Conservation (phyloP, 2,113 vertebrate genomes). For the Chamaea fasciata region DNA sequence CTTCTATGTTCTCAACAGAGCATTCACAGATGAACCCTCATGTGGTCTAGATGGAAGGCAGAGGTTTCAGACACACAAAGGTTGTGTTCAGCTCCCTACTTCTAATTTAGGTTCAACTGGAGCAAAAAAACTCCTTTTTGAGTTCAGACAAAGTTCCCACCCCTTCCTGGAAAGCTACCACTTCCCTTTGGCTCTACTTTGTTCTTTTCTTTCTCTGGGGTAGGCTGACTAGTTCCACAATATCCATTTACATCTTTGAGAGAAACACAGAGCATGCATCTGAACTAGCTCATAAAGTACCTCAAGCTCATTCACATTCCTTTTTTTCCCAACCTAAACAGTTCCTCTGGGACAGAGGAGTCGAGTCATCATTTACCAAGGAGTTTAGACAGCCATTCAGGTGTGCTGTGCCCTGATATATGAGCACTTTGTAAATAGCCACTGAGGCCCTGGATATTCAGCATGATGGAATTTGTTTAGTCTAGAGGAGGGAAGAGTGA, state of each 20-base stretch:
- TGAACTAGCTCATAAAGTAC: background rate
- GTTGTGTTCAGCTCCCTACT: background rate
- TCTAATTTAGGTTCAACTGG: background rate
- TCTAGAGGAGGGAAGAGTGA: background rate
- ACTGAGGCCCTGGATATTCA: background rate
- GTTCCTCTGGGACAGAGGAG: background rate
- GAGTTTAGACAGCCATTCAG: background rate
- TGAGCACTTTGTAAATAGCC: background rate
- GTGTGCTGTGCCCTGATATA: background rate
- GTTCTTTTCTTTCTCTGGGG: background rate
- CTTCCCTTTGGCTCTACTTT: background rate
- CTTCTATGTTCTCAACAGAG: background rate
- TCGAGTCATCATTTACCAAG: background rate
- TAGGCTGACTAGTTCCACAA: background rate
- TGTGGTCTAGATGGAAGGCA: rapidly evolving
- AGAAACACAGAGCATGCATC: background rate
- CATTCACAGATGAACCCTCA: rapidly evolving
- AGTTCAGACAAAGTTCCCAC: background rate
- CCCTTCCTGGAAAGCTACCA: background rate
- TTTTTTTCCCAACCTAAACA: background rate
- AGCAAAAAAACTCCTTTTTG: background rate
- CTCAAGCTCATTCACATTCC: background rate
- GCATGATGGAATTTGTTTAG: conserved; percentile 26
- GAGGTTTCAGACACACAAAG: rapidly evolving
- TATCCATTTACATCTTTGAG: background rate